Evolutionary conservation across 2,113 vertebrate genomes (phyloP), one percentile per base, ranked within the genome.

Genomic region (Axis porcinus): DNA sequence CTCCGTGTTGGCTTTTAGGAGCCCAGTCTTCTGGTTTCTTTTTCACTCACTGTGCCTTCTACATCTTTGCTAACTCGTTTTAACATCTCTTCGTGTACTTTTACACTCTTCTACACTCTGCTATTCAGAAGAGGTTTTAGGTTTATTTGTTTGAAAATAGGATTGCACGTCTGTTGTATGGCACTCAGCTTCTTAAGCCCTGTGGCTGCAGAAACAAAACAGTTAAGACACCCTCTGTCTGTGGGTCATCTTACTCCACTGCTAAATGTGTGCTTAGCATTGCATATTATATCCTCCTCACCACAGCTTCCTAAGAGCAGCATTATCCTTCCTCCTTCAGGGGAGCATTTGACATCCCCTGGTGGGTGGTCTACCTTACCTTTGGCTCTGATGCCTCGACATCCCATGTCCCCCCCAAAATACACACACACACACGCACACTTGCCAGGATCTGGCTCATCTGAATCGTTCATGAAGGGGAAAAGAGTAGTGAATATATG

Each of bases 361-460:
- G 86, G 10, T 52, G n/a, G 8, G 50, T 8, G n/a, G 40, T 8
- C 21, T 11, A 23, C 50, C 16, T 28, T 17, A 6, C 21, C 8
- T 21, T 86, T 21, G 79, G 12, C 86, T 92, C 33, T 19, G n/a
- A 40, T 9, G 33, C 30, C 30, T 8, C n/a, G 30, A 30, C 25
- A 12, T 27, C 10, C 9, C 8, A 1, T 17, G 17, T 3, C 40
- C 40, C 50, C 6, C 6, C 3, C 0, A 14, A 82, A 30, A 54
- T 50, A 25, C 12, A 54, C 79, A 27, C 10, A 7, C 0, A 0
- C 7, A 27, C 10, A 7, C 0, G 0, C 7, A 7, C 3, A 3
- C 25, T 10, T 89, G 21, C 50, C 19, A 50, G 54, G 27, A 30
- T 82, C 52, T 45, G 40, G 27, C n/a, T 50, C 17, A 10, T 33